Evolutionary conservation across 1,140 invertebrate genomes (phyloP).

Genomic region (Bursaphelenchus mucronatus): DNA sequence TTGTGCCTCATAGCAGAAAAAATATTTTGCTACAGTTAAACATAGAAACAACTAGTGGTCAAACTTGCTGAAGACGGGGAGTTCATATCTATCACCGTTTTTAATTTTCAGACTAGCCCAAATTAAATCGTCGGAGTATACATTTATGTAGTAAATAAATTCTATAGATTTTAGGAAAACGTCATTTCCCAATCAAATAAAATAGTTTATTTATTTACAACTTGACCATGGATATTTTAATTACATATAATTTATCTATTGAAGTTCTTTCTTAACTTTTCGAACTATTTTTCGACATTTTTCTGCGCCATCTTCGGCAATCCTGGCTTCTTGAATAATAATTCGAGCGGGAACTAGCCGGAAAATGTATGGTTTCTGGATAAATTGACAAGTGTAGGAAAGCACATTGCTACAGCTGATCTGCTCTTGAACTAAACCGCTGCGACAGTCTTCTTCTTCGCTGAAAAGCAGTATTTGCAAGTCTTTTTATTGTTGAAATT

Average conservation of each 20-base stretch:
- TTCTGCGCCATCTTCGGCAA: slow-evolving; percentile 53
- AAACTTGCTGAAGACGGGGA: too few relatives aligned
- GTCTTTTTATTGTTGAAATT: slow-evolving; percentile 7
- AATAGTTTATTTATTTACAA: too few relatives aligned
- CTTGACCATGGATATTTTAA: too few relatives aligned
- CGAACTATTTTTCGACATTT: slow-evolving; percentile 49
- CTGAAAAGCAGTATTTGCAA: slow-evolving; percentile 34
- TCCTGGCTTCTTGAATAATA: slow-evolving; percentile 50
- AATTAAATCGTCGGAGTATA: too few relatives aligned
- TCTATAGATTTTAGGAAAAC: too few relatives aligned
- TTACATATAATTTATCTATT: background rate
- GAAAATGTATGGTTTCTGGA: slow-evolving; percentile 45
- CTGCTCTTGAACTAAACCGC: slow-evolving; percentile 48
- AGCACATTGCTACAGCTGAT: slow-evolving; percentile 47
- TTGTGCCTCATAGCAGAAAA: too few relatives aligned
- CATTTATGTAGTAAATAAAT: too few relatives aligned
- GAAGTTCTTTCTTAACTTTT: slow-evolving; percentile 39
- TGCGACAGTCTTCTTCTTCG: slow-evolving; percentile 49
- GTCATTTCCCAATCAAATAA: too few relatives aligned
- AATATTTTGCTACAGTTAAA: too few relatives aligned
- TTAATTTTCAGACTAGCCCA: too few relatives aligned
- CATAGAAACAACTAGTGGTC: too few relatives aligned
- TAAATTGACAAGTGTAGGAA: slow-evolving; percentile 47
- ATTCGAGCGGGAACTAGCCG: slow-evolving; percentile 47
- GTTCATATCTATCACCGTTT: too few relatives aligned